Evolutionary conservation across 2,113 vertebrate species (phyloP).

Genomic region (Microtus ochrogaster): DNA sequence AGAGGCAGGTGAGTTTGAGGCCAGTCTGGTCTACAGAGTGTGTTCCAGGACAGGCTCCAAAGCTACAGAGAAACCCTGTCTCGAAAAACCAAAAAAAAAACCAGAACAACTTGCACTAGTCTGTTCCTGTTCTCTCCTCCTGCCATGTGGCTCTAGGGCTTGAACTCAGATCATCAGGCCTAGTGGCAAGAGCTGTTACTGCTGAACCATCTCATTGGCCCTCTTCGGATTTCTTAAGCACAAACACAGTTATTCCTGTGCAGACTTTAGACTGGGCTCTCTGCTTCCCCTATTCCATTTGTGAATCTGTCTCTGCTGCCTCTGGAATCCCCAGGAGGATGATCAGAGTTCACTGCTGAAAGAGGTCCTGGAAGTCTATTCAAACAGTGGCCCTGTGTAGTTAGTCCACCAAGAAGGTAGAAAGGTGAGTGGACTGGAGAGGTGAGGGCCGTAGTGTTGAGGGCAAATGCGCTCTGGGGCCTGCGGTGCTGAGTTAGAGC

Average conservation of each 20-base stretch:
- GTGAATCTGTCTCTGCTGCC: background rate
- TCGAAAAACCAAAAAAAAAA: too few relatives aligned
- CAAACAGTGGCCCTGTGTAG: background rate
- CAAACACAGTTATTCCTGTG: background rate
- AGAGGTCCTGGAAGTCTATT: background rate
- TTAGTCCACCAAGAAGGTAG: slow-evolving; percentile 1
- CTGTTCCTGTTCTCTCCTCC: background rate
- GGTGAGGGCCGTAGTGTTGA: background rate
- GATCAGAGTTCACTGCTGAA: background rate
- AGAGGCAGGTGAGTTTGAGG: too few relatives aligned
- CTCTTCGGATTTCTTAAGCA: background rate
- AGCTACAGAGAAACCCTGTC: too few relatives aligned
- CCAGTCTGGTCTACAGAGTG: too few relatives aligned
- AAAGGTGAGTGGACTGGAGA: background rate
- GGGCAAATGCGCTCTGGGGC: background rate
- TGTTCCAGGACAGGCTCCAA: too few relatives aligned
- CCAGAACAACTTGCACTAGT: background rate
- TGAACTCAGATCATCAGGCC: background rate
- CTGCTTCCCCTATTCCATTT: background rate
- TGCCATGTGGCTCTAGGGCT: background rate
- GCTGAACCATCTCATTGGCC: background rate
- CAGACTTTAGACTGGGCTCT: background rate
- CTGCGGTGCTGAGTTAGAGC: background rate
- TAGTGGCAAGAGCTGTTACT: background rate
- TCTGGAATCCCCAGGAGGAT: background rate